Evolutionary conservation across 2,113 vertebrate genomes (phyloP), one percentile per base, ranked within the genome.

Genomic region (Myiagra hebetior): DNA sequence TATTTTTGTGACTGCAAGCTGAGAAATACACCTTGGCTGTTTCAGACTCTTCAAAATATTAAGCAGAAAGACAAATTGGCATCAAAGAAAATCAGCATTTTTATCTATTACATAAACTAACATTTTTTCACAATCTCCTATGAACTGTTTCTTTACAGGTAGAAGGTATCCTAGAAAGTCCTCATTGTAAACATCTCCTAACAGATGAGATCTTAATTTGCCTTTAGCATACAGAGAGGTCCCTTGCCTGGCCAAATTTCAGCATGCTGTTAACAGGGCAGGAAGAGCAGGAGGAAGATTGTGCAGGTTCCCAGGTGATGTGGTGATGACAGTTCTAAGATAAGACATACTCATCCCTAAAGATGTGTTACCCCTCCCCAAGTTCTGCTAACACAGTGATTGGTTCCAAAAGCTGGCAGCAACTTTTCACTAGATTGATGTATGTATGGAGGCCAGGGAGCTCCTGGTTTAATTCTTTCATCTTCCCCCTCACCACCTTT

Each of bases 401-500:
- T 68, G 35, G 6, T 64, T 75, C 30, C 62, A 85, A 92, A 85
- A 82, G 30, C 52, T 81, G 56, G 55, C 49, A 85, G 41, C 33
- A 85, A 39, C 16, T 85, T 87, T 91, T 67, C 44, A 42, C 37
- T 53, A 74, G 24, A 41, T 27, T 41, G 3, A 84, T 28, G 11
- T 18, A 41, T 28, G 24, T 42, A 28, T 1, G 4, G 41, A 80
- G 19, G 30, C 13, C 30, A 70, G 37, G 2, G 13, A 90, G 57
- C 46, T 74, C 67, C 24, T 69, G 37, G 15, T 70, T 91, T 80
- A 83, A 86, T 74, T 77, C 14, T 60, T 74, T 62, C 17, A 41
- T 65, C 41, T 85, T 77, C n/a, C 19, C 16, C 33, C 41, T 68
- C 26, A 37, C 19, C 0, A 0, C 23, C 42, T 87, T 89, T 1